Evolutionary conservation across 2,113 vertebrate genomes (phyloP).

Genomic region (Symphodus melops): DNA sequence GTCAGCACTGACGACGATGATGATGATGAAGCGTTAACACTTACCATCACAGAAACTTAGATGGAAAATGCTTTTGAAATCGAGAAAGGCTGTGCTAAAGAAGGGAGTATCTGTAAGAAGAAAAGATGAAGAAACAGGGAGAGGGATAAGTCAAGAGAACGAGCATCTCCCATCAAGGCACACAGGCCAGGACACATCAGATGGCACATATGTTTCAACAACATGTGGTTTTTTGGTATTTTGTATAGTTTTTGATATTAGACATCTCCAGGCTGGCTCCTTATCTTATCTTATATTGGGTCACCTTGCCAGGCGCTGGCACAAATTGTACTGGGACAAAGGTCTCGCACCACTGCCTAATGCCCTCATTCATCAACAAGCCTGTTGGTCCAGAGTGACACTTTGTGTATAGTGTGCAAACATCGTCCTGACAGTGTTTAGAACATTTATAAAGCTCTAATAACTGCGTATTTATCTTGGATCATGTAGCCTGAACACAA

Average conservation of each 20-base stretch:
- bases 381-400: slow-evolving; percentile 16
- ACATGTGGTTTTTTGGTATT: too few relatives aligned
- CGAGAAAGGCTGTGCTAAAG: slow-evolving; percentile 75
- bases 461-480: slow-evolving; percentile 13
- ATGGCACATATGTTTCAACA: too few relatives aligned
- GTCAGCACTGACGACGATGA: slow-evolving; percentile 11
- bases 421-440: background rate
- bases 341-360: slow-evolving; percentile 45
- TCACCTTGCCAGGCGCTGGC: slow-evolving; percentile 56
- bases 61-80: slow-evolving; percentile 82
- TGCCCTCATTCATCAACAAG: slow-evolving; percentile 13
- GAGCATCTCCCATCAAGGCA: background rate
- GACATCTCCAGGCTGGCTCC: too few relatives aligned
- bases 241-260: too few relatives aligned
- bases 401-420: background rate
- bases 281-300: too few relatives aligned
- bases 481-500: slow-evolving; percentile 8
- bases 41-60: slow-evolving; percentile 77
- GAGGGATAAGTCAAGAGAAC: background rate
- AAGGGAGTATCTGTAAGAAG: slow-evolving; percentile 64
- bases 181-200: slow-evolving; percentile 14
- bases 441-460: background rate
- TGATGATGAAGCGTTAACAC: slow-evolving; percentile 50
- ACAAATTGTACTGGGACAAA: slow-evolving; percentile 70
- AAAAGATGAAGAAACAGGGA: slow-evolving; percentile 21